Percentiles rank a stretch among this genome's conserved stretches.
phyloP scores from a whole-genome alignment of 2,888 invertebrate genomes.

The Troides aeacus region DNA sequence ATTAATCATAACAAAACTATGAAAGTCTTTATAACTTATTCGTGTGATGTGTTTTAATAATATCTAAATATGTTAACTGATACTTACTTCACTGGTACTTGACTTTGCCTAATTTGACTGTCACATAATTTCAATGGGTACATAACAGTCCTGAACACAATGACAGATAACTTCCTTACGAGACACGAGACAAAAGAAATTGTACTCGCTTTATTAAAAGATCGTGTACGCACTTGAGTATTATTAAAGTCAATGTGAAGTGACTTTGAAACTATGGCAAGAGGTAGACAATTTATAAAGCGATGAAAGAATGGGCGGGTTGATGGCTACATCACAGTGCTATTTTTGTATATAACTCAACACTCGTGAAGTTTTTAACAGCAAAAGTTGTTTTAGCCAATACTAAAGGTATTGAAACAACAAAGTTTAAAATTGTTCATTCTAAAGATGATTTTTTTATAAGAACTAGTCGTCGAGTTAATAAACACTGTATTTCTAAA shows the following conservation, averaged over 20 bases:
- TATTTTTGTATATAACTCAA: background rate
- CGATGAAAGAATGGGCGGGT: constrained; percentile 13
- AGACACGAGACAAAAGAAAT: constrained; percentile 26
- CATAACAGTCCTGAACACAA: constrained; percentile 24
- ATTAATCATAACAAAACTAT: no score
- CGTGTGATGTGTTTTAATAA: no score
- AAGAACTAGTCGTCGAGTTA: no score
- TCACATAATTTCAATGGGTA: constrained; percentile 23
- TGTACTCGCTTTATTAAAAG: constrained; percentile 25
- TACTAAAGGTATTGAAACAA: no score
- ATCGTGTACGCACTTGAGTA: constrained; percentile 20
- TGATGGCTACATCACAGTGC: constrained; percentile 1
- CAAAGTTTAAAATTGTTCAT: no score
- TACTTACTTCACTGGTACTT: no score
- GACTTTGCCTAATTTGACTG: background rate
- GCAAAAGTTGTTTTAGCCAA: no score
- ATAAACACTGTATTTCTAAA: no score
- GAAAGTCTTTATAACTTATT: no score
- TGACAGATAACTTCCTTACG: constrained; percentile 25
- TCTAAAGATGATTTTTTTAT: no score
- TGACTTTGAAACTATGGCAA: constrained; percentile 16
- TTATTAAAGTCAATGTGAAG: constrained; percentile 27
- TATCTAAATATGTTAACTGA: background rate
- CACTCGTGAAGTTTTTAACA: background rate
- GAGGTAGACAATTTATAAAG: constrained; percentile 14